Evolutionary conservation across 92 coral and sea anemone genomes (phyloP), one percentile per base, ranked within the genome.

Genomic region (Phenganax subtilis): DNA sequence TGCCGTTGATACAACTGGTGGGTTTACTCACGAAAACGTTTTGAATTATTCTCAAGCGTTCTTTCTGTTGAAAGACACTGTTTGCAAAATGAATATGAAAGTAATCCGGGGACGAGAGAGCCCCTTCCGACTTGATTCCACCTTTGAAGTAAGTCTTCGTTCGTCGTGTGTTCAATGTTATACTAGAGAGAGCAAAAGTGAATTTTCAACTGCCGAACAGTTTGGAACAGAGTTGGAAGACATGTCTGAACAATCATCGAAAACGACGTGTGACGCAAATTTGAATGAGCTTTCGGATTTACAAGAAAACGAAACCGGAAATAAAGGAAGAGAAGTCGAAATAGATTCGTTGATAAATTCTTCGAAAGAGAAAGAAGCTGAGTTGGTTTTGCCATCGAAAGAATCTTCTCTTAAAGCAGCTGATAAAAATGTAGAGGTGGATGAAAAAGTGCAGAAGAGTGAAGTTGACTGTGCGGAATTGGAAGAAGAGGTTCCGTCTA

Each of bases 61-160:
- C 31, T 55, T 55, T 3, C 30, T 75, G 65, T 14, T 10, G 53
- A 29, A 54, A 31, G 63, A 52, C 6, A 59, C 29, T 7, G 30
- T 55, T 54, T 75, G 28, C 53, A 75, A 75, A 65, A 30, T 75
- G 80, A 65, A 75, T 57, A 54, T 55, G 61, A 55, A 57, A 31
- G 57, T 75, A 11, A 6, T 75, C 10, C 7, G 47, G 2, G 47
- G 9, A 30, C 61, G 80, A 55, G 80, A 75, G 57, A 75, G 80
- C 54, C 80, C 80, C 15, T 75, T 54, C 37, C 61, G 67, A 75
- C 51, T 75, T 54, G 80, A 75, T 20, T 11, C 0, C 6, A 28
- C 55, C 57, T 75, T 75, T 68, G 14, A 51, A 8, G 54, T 6
- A 9, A 68, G 31, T 2, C 47, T 12, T 44, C 73, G 16, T 68